Base-by-base conservation (phyloP, 2,113 vertebrate species). In the Dasyprocta punctata region DNA sequence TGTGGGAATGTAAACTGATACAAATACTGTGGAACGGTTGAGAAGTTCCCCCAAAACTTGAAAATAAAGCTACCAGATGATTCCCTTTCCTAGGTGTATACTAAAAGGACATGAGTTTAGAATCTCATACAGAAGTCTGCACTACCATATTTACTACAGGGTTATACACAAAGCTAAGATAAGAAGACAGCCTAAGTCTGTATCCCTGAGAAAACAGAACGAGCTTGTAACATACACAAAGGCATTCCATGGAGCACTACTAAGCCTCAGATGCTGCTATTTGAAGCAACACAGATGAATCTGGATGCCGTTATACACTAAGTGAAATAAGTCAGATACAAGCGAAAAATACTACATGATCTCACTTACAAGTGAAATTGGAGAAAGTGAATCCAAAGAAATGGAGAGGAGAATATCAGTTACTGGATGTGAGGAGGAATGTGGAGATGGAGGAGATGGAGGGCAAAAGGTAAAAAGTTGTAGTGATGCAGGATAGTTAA, bases 381-480 rank as follows among this genome's bases (percentile, higher is more conserved):
- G 41, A 94, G 80, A 60, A n/a, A 20, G 30, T 22, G 7, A 38
- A 83, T 30, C 5, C 7, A 71, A 3, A 69, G 9, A 38, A 54
- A 75, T 1, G 60, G 10, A 58, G n/a, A 86, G 14, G 71, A 83
- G 11, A 65, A n/a, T 3, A 54, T 7, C 33, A 24, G 49, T 75
- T 56, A 30, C 30, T 54, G 22, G 36, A 2, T 47, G 3, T 30
- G 52, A 44, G 49, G 49, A 17, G 81, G 17, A 3, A 11, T 1
- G 44, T 44, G 38, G 1, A 26, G 58, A n/a, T 38, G 44, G n/a
- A n/a, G 30, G 33, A 56, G 2, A 65, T 26, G 28, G 6, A 63
- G 7, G 16, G 26, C 5, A 58, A n/a, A 60, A 0, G 2, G 0
- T 30, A 22, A 7, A 69, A 52, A 33, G 13, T 12, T 54, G 12